phyloP scores from a whole-genome alignment of 2,797 vertebrate genomes.

The Tangara arthus region DNA sequence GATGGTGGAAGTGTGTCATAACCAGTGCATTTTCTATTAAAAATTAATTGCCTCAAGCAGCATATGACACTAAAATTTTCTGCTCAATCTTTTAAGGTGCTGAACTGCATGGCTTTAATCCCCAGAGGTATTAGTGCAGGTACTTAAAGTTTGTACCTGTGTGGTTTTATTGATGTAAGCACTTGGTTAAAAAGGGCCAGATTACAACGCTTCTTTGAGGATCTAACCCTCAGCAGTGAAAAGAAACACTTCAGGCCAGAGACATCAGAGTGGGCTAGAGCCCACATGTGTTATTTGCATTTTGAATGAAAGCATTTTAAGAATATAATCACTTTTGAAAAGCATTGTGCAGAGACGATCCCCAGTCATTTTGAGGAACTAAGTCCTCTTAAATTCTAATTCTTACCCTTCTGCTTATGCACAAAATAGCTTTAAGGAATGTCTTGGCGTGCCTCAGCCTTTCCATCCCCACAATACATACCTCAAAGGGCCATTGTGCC shows the following conservation, averaged over 20 bases:
- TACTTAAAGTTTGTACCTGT: not conserved
- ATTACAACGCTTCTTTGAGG: conserved; percentile 42
- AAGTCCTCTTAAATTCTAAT: conserved; percentile 60
- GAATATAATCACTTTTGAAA: conserved; percentile 54
- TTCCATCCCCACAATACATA: conserved; percentile 18
- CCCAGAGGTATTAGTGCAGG: not conserved
- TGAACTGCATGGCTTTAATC: conserved; percentile 7
- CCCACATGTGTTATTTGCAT: not conserved
- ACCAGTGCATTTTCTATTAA: not conserved
- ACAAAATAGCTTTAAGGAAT: conserved; percentile 28
- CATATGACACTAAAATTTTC: not conserved
- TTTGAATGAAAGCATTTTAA: conserved; percentile 34
- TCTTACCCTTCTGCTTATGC: conserved; percentile 38
- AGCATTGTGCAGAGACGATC: not conserved
- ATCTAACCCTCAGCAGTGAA: conserved; percentile 6
- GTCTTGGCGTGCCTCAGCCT: conserved; percentile 34
- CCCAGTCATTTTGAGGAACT: conserved; percentile 2
- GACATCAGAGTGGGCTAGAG: not conserved
- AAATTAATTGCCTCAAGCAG: conserved; percentile 13
- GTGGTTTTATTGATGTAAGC: conserved; percentile 34
- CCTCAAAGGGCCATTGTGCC: conserved; percentile 50
- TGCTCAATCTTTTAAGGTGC: not conserved
- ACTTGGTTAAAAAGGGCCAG: not conserved
- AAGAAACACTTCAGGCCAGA: conserved; percentile 24
- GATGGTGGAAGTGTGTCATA: not conserved